Base-by-base conservation (phyloP, 2,888 invertebrate genomes). In the Amorpha juglandis region DNA sequence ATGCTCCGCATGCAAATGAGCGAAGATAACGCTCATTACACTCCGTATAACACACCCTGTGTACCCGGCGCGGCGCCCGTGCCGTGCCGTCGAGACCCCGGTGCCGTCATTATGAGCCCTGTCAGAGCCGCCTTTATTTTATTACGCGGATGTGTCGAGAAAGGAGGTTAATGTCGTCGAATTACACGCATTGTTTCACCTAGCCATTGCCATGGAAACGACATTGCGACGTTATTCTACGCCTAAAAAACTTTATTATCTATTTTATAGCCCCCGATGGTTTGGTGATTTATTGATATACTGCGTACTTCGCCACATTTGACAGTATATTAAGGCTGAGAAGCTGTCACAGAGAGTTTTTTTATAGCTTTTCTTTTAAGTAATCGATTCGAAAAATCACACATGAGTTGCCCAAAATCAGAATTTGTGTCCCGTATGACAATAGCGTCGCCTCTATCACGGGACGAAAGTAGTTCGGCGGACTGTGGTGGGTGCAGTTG, bases 11-110 rank as follows among this genome's bases (percentile, higher is more conserved):
- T 92, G 91, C 85, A 92, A 93, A 92, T 91, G 88, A 88, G 86
- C 82, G 74, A 76, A 89, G 90, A 91, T 91, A 92, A 90, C 83
- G 83, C 86, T 91, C 89, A 90, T 91, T 91, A 91, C 88, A 82
- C 81, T 78, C 83, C 78, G 66, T 63, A 63, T 66, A 66, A 62
- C 85, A 86, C 82, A 75, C 65, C 62, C 68, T 51, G 69, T 77
- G 84, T 86, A 86, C 83, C 83, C 86, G 81, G 78, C 81, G 76
- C 77, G n/a, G n/a, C n/a, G n/a, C n/a, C n/a, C n/a, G n/a, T n/a
- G n/a, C 81, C 82, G 78, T 80, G 83, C 83, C 84, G 42, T 83
- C 75, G 75, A 68, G 80, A 82, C 83, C 85, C 82, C 80, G 78
- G 75, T 77, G 80, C 79, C 74, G 81, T 83, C 86, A 87, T 90